Evolutionary conservation across 2,888 invertebrate genomes (phyloP).

Genomic region (Caenorhabditis sulstoni): DNA sequence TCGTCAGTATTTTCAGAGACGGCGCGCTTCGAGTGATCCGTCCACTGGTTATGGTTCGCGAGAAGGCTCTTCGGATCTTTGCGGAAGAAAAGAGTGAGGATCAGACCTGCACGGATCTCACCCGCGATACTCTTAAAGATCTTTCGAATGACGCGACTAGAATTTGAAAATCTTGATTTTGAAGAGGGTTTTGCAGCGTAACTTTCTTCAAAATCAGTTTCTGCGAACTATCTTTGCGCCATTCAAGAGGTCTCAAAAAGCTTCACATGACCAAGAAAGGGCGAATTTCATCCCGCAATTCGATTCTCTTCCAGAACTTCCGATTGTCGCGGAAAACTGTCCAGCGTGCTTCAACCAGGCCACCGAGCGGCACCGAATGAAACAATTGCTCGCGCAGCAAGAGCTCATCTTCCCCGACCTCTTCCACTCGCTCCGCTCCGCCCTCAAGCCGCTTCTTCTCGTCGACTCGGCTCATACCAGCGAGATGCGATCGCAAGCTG

Average conservation of each 20-base stretch:
- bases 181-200: no score
- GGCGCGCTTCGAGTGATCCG: constrained; percentile 89
- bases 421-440: constrained; percentile 69
- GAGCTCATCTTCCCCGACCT: constrained; percentile 72
- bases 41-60: constrained; percentile 91
- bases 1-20: constrained; percentile 84
- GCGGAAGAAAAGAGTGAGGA: constrained; percentile 85
- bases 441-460: constrained; percentile 60
- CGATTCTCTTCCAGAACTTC: constrained; percentile 84
- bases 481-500: constrained; percentile 69
- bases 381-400: constrained; percentile 69
- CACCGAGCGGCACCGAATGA: constrained; percentile 70
- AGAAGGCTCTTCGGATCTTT: constrained; percentile 87
- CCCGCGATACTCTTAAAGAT: no score
- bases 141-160: no score
- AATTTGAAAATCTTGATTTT: no score
- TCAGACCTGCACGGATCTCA: no score
- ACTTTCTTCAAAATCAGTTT: no score
- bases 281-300: background rate
- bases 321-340: constrained; percentile 86
- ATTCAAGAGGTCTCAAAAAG: no score
- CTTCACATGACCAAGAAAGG: no score
- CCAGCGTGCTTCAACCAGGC: constrained; percentile 82
- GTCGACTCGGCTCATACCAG: constrained; percentile 70
- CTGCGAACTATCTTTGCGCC: no score